phyloP scores from a whole-genome alignment of 2,113 vertebrate species.

The Lasiurus borealis region DNA sequence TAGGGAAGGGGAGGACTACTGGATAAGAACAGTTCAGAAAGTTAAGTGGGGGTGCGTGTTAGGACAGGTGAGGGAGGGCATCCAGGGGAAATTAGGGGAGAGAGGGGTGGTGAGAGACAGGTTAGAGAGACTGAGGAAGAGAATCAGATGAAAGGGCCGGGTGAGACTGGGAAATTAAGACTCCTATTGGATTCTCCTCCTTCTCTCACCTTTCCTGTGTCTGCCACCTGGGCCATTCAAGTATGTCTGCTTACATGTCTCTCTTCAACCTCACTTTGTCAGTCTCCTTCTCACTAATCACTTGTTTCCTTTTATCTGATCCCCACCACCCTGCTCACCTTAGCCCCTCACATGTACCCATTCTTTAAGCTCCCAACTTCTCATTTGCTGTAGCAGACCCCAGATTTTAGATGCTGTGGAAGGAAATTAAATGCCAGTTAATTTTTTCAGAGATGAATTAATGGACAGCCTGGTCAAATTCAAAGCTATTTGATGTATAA shows the following conservation, averaged over 20 bases:
- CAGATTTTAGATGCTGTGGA: background rate
- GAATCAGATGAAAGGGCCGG: background rate
- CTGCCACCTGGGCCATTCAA: background rate
- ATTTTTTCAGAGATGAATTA: too few relatives aligned
- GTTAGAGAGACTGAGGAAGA: background rate
- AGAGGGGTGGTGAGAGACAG: background rate
- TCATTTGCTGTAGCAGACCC: background rate
- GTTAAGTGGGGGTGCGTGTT: background rate
- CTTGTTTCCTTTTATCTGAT: background rate
- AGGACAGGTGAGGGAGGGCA: background rate
- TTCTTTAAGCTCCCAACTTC: background rate
- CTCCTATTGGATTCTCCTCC: background rate
- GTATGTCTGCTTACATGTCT: too few relatives aligned
- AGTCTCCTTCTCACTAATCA: background rate
- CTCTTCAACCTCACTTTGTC: background rate
- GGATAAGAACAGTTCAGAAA: background rate
- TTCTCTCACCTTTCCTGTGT: background rate
- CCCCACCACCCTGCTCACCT: background rate
- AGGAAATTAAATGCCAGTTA: too few relatives aligned
- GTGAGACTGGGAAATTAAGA: background rate
- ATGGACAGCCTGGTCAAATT: too few relatives aligned
- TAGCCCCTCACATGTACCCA: background rate
- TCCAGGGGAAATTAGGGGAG: too few relatives aligned
- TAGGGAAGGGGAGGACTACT: background rate
- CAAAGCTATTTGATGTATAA: too few relatives aligned